Conservation (phyloP, 1,140 invertebrate genomes). For the Megathymus violae region DNA sequence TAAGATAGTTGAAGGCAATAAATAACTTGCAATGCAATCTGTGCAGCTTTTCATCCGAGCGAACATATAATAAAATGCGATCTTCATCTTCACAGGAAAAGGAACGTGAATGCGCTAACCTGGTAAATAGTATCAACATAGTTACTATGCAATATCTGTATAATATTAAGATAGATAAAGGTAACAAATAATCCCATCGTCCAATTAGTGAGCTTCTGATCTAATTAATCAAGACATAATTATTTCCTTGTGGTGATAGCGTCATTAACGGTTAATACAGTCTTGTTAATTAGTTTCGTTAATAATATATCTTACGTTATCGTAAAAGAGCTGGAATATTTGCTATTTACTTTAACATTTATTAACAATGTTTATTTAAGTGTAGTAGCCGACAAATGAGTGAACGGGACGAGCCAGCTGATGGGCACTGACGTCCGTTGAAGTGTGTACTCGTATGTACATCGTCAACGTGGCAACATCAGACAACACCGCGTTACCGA, state of each 20-base stretch:
- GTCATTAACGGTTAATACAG: conserved; percentile 23
- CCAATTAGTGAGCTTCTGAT: conserved; percentile 24
- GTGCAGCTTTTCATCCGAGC: neutral
- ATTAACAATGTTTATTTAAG: too few relatives aligned
- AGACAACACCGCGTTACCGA: too few relatives aligned
- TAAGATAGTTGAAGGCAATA: neutral
- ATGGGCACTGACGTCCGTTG: too few relatives aligned
- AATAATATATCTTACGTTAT: too few relatives aligned
- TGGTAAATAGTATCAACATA: neutral
- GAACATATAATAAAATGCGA: neutral
- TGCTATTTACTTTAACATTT: too few relatives aligned
- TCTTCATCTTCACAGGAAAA: conserved; percentile 15
- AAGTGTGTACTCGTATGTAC: too few relatives aligned
- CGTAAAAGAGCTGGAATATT: too few relatives aligned
- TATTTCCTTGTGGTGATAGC: conserved; percentile 25
- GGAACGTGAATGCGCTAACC: conserved; percentile 10
- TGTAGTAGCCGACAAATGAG: too few relatives aligned
- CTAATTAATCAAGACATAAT: conserved; percentile 23
- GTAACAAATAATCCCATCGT: conserved; percentile 19
- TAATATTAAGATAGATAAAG: conserved; percentile 14
- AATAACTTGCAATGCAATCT: neutral
- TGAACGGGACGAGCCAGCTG: too few relatives aligned
- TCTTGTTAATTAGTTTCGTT: conserved; percentile 25
- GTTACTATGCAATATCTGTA: conserved; percentile 1
- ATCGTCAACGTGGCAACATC: too few relatives aligned